Evolutionary conservation across 2,888 invertebrate species (phyloP), one percentile per base, ranked within the genome.

Genomic region (Tetranychus truncatus): DNA sequence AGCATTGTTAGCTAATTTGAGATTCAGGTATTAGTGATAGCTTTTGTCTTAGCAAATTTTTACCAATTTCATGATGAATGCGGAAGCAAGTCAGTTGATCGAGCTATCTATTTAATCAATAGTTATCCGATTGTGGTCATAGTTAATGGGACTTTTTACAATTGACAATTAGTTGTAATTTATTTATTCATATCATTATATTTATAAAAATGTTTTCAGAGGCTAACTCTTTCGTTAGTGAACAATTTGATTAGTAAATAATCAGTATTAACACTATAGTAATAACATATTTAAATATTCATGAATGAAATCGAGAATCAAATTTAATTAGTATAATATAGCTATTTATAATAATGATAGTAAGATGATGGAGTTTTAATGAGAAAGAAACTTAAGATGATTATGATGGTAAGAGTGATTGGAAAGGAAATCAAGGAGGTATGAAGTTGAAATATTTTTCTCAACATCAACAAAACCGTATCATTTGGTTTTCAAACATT

Each of bases 381-480:
- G 55, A 55, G 55, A 55, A 15, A 55, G 55, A 55, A 15, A 15
- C 9, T 55, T 9, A 55, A 55, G 55, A 55, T 55, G 55, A 55
- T 55, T 15, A 55, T 55, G 55, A 55, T 55, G 55, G 15, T 55
- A 55, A 15, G 55, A 55, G 55, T 55, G 55, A 55, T 15, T 55
- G 55, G 15, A 55, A 55, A 15, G 15, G 55, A 55, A 8, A 55
- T 55, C 21, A 21, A 69, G 69, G 20, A 69, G 34, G 21, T 24
- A n/a, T 21, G 20, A 69, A 69, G 69, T 18, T 69, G 21, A 69
- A 69, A 69, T 69, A 69, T 69, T 69, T n/a, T 11, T 67, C 20
- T 8, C 69, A 69, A 24, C 15, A 55, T 55, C 55, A 55, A 55
- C 55, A 55, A 55, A 55, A 15, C 55, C 15, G 15, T 55, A 9